Evolutionary conservation across 2,797 vertebrate species (phyloP), one percentile per base, ranked within the genome.

Genomic region (Macropus fuliginosus): DNA sequence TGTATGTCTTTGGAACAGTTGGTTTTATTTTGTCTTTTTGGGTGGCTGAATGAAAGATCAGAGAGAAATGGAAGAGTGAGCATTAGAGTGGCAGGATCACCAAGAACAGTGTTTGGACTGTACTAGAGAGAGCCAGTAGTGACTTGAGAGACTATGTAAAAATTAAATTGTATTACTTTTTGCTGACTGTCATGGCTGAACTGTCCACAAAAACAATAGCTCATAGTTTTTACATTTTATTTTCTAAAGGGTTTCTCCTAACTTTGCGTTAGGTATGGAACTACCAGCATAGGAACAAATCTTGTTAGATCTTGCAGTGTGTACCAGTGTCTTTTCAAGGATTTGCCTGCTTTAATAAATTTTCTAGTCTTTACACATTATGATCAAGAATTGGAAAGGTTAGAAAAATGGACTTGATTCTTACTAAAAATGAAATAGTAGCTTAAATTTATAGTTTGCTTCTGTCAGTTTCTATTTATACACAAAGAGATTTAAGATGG

Each of bases 281-380:
- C 16, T 94, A 55, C 94, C 29, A 89, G 13, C 24, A 2, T 93
- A 95, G 34, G 93, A 81, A 57, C 31, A 56, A 93, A 62, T 97
- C 34, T 95, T 96, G 27, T 55, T 95, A 92, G 93, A 81, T 94
- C 55, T 97, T 95, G 46, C 21, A 96, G 90, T 56, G 24, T 14
- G 27, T 95, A 31, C 50, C 21, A 12, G 92, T 94, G 27, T 29
- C 5, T 87, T 89, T 92, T 96, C 62, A 95, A 87, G 95, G 52
- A 87, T 50, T 81, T 94, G 31, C 94, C 50, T 93, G 55, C 96
- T 93, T 97, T 95, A 27, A 46, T 87, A 87, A 0, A 27, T 50
- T 87, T 81, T 87, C 21, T 50, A 46, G 34, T 18, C 9, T 87
- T 18, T 27, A 50, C 10, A 87, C 40, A 27, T 46, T 87, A 94